These are phyloP conservation scores for Heteropelma amictum DNA, from an alignment of 2,888 invertebrate genomes.

Conservation along the genomic window DNA sequence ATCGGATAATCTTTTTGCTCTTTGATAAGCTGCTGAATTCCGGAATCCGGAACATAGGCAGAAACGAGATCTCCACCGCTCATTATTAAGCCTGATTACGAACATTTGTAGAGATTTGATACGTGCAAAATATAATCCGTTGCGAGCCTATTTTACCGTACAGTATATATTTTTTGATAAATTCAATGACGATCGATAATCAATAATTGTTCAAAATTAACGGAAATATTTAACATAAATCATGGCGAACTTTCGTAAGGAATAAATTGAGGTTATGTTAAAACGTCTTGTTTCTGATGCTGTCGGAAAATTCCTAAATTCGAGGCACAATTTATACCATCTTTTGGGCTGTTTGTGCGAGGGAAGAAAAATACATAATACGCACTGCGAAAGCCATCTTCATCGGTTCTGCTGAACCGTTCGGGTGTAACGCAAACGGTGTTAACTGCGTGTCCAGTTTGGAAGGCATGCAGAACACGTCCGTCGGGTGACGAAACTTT, in stretches of 20 bases:
- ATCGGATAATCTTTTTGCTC: constrained; percentile 76
- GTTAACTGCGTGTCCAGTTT: constrained; percentile 77
- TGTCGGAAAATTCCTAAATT: no score
- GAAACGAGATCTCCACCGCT: constrained; percentile 77
- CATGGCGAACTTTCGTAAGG: no score
- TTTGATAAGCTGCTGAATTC: constrained; percentile 76
- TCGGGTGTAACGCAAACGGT: constrained; percentile 78
- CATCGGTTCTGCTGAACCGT: constrained; percentile 72
- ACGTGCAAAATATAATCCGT: no score
- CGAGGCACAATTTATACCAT: neutral
- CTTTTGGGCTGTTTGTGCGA: neutral
- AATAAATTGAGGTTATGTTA: no score
- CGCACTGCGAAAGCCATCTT: constrained; percentile 77
- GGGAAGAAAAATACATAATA: constrained; percentile 29
- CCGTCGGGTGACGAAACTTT: constrained; percentile 78
- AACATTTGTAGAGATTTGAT: no score
- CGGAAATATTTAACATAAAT: no score
- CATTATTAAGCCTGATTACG: constrained; percentile 77
- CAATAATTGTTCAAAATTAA: no score
- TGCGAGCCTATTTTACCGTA: no score
- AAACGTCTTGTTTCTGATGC: no score
- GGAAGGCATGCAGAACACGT: constrained; percentile 75
- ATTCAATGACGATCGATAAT: no score
- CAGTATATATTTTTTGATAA: no score
- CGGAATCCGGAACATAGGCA: constrained; percentile 77